A percentile compares a stretch with the other conserved stretches of the same genome.
phyloP scores from a whole-genome alignment of 1,140 invertebrate species.

The Leptopilina clavipes region DNA sequence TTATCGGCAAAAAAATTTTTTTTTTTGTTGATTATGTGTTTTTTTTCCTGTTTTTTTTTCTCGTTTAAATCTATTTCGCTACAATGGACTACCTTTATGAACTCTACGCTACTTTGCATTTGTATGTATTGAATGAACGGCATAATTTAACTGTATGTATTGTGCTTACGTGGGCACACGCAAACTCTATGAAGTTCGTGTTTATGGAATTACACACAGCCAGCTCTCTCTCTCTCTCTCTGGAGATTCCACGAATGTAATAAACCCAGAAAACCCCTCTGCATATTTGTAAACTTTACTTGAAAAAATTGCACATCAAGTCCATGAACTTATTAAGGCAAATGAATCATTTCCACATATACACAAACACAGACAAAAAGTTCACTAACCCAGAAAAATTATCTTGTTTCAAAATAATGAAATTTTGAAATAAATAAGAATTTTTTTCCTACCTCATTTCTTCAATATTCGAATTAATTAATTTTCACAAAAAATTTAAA shows the following conservation, averaged over 20 bases:
- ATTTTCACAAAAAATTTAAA: no score
- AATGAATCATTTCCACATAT: not conserved
- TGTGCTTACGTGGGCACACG: slow-evolving; percentile 63
- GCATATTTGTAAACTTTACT: not conserved
- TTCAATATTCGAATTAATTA: no score
- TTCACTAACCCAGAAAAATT: not conserved
- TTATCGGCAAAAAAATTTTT: slow-evolving; percentile 54
- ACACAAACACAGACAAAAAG: not conserved
- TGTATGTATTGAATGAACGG: slow-evolving; percentile 66
- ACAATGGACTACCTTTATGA: slow-evolving; percentile 71
- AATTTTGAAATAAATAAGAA: not conserved
- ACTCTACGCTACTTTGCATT: slow-evolving; percentile 71
- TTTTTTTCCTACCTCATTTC: not conserved
- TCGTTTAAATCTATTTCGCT: slow-evolving; percentile 71
- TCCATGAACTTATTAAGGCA: not conserved
- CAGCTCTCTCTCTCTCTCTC: not conserved
- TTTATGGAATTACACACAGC: slow-evolving; percentile 51
- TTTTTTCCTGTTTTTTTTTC: slow-evolving; percentile 54
- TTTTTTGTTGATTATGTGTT: slow-evolving; percentile 60
- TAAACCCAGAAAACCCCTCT: not conserved
- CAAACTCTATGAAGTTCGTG: slow-evolving; percentile 58
- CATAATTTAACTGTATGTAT: slow-evolving; percentile 57
- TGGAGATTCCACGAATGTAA: slow-evolving; percentile 17
- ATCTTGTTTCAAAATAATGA: not conserved
- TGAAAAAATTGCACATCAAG: not conserved